These are phyloP conservation scores for Balanococcus diminutus DNA, from an alignment of 2,888 invertebrate genomes.

Conservation along the genomic window DNA sequence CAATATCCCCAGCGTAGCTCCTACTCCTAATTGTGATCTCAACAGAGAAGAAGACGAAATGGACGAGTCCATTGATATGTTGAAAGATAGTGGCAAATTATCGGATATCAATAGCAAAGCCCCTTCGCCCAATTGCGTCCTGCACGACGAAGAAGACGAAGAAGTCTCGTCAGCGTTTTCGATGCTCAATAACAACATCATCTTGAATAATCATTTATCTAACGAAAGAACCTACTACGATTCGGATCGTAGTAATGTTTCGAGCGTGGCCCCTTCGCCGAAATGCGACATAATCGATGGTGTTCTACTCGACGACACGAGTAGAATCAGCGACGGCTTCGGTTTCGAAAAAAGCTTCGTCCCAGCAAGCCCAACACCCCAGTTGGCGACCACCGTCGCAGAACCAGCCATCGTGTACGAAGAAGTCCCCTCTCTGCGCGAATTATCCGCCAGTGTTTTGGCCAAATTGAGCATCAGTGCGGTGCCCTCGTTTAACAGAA, in stretches of 20 bases:
- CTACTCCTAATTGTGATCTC: conserved; percentile 46
- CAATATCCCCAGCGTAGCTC: conserved; percentile 47
- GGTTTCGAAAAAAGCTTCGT: neutral
- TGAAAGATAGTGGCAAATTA: neutral
- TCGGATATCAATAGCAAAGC: conserved; percentile 13
- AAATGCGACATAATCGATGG: conserved; percentile 48
- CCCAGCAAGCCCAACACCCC: neutral
- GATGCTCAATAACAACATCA: neutral
- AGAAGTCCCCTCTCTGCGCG: conserved; percentile 11
- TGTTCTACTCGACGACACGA: conserved; percentile 20
- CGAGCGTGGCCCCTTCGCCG: conserved; percentile 48
- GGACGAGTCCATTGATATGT: neutral
- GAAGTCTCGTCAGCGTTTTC: conserved; percentile 34
- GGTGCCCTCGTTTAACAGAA: neutral
- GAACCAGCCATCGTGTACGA: neutral
- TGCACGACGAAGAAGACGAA: conserved; percentile 26
- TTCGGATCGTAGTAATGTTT: neutral
- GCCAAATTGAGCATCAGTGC: neutral
- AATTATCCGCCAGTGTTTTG: conserved; percentile 8
- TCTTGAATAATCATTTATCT: neutral
- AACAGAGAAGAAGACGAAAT: conserved; percentile 35
- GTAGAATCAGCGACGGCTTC: neutral
- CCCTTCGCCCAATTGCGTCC: conserved; percentile 18
- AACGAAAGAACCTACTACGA: neutral
- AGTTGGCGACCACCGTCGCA: neutral